phyloP scores from a whole-genome alignment of 2,113 vertebrate genomes.

The Leptodactylus fuscus region DNA sequence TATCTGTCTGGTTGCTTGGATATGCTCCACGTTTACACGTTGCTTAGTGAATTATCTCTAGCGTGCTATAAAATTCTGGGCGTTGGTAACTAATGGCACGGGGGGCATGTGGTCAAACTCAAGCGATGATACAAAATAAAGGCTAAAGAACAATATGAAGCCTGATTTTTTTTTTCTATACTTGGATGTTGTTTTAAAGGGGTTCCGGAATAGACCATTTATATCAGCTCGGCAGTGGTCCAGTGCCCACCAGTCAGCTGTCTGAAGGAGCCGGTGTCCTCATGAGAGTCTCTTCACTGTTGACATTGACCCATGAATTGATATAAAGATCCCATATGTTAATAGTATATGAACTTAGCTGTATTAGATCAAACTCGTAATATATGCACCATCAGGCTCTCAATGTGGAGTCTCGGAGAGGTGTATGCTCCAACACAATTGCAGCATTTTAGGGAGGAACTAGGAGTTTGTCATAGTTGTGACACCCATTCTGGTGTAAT shows the following conservation, averaged over 20 bases:
- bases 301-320: too few relatives aligned
- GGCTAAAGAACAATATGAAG: background rate
- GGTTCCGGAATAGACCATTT: too few relatives aligned
- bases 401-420: background rate
- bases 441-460: conserved; percentile 47
- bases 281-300: too few relatives aligned
- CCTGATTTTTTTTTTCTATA: background rate
- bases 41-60: background rate
- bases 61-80: background rate
- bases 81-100: background rate
- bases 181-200: too few relatives aligned
- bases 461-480: conserved; percentile 2
- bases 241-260: too few relatives aligned
- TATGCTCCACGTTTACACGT: background rate
- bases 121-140: background rate
- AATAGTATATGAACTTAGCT: too few relatives aligned
- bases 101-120: background rate
- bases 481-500: conserved; percentile 57
- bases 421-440: conserved; percentile 37
- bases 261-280: too few relatives aligned
- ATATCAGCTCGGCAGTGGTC: too few relatives aligned
- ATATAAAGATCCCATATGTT: too few relatives aligned
- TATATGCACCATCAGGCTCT: too few relatives aligned
- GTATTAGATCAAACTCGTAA: too few relatives aligned
- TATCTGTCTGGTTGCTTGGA: background rate